Evolutionary conservation across 2,888 invertebrate species (phyloP).

Genomic region (Mythimna loreyi): DNA sequence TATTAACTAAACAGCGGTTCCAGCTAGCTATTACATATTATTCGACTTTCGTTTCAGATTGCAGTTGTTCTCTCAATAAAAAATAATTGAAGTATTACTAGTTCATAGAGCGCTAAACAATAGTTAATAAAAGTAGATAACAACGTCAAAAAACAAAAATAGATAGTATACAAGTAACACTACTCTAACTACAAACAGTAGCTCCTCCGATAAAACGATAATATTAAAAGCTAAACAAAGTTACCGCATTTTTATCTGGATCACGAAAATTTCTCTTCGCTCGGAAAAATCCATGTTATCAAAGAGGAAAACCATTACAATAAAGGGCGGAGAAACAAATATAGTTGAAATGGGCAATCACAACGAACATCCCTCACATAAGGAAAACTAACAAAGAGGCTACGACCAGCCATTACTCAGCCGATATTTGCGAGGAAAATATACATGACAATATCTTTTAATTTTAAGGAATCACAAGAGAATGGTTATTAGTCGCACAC

Average conservation of each 20-base stretch:
- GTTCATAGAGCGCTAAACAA: background rate
- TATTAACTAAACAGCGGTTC: slow-evolving; percentile 40
- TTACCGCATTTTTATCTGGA: slow-evolving; percentile 43
- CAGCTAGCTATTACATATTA: slow-evolving; percentile 12
- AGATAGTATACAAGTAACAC: slow-evolving; percentile 2
- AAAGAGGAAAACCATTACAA: slow-evolving; percentile 56
- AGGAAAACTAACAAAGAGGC: slow-evolving; percentile 63
- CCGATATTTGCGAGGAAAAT: slow-evolving; percentile 41
- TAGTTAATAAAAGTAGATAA: slow-evolving; percentile 13
- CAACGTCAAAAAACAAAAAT: background rate
- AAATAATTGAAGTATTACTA: background rate
- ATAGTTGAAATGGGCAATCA: slow-evolving; percentile 52
- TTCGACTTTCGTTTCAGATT: background rate
- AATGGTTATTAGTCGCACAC: slow-evolving; percentile 57
- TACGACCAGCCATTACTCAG: slow-evolving; percentile 37
- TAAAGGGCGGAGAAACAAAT: slow-evolving; percentile 49
- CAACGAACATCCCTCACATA: slow-evolving; percentile 58
- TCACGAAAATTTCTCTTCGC: slow-evolving; percentile 18
- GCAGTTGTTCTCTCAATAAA: background rate
- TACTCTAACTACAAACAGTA: slow-evolving; percentile 20
- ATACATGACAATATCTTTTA: slow-evolving; percentile 48
- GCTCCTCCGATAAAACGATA: slow-evolving; percentile 30
- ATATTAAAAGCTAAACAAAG: slow-evolving; percentile 23
- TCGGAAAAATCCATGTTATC: slow-evolving; percentile 44
- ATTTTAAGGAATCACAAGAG: slow-evolving; percentile 34